Base-by-base conservation (phyloP, 2,888 invertebrate species). In the Dendrolimus houi region DNA sequence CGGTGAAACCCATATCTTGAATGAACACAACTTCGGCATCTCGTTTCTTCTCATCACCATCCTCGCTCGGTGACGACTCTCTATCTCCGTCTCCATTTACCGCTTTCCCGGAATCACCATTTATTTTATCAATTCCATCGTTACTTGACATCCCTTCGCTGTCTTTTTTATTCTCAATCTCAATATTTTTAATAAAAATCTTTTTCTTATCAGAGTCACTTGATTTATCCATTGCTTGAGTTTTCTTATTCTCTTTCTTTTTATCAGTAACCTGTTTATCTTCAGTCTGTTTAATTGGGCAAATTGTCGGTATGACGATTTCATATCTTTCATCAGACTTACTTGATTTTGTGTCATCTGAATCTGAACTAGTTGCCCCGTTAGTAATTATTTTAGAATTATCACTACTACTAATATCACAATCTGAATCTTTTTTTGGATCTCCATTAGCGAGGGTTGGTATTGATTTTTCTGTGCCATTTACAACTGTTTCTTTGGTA, bases 1-100 rank as follows among this genome's bases (percentile, higher is more conserved):
- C 96, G 57, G 96, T 96, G 77, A 98, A 97, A 55, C 97, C 97
- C 91, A 96, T 92, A 75, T 98, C 98, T 79, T 97, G 97, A 71
- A 97, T 94, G 69, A 96, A 96, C 62, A 97, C 96, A 57, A 97
- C 95, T 85, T 96, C 95, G 60, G 95, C 94, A 66, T 95, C 94
- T 62, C 91, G 91, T 68, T 93, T 94, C 64, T 91, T 90, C 52
- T 93, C 92, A 62, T 93, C 93, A 7, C 81, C 88, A 63, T 91
- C 91, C 64, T 90, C 91, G 69, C 88, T 89, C 0, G 86, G 88
- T 54, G 87, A 81, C 1, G 85, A 85, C 64, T 90, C 91, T 56
- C 87, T 79, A 52, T 87, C 85, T 64, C 85, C 85, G 52, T 85
- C 86, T 41, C 89, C 89, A 67, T 89, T 90, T 10, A 85, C 72